Conservation (phyloP, 2,888 invertebrate genomes). For the Leptinotarsa juncta region DNA sequence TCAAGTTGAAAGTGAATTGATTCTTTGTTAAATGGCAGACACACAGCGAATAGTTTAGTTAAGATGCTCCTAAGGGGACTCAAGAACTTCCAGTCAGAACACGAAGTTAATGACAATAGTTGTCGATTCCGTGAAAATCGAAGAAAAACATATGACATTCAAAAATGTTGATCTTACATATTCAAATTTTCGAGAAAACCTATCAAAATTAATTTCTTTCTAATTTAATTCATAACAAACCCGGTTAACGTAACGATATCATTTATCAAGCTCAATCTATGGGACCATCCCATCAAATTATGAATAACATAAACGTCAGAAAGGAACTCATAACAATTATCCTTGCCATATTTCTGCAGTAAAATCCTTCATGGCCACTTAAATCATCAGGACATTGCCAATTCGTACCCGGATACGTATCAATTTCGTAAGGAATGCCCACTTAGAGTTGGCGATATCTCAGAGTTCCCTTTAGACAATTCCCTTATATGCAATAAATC, state of each 20-base stretch:
- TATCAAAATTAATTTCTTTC: too few relatives aligned
- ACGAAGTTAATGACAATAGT: too few relatives aligned
- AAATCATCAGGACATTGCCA: constrained; percentile 36
- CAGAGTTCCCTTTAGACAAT: constrained; percentile 48
- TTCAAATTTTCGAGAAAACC: too few relatives aligned
- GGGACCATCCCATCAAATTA: not conserved
- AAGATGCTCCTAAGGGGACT: too few relatives aligned
- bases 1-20: too few relatives aligned
- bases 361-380: constrained; percentile 6
- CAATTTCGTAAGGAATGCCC: constrained; percentile 49
- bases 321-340: not conserved
- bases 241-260: not conserved
- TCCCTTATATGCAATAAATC: constrained; percentile 55
- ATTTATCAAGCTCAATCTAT: not conserved
- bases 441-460: constrained; percentile 51
- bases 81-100: too few relatives aligned
- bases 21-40: too few relatives aligned
- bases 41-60: too few relatives aligned
- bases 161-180: too few relatives aligned
- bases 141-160: too few relatives aligned
- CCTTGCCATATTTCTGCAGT: not conserved
- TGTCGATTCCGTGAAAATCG: too few relatives aligned
- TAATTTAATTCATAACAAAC: too few relatives aligned
- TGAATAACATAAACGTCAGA: constrained; percentile 1
- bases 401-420: constrained; percentile 43